Base-by-base conservation (phyloP, 2,113 vertebrate genomes). In the Hemibagrus wyckioides region DNA sequence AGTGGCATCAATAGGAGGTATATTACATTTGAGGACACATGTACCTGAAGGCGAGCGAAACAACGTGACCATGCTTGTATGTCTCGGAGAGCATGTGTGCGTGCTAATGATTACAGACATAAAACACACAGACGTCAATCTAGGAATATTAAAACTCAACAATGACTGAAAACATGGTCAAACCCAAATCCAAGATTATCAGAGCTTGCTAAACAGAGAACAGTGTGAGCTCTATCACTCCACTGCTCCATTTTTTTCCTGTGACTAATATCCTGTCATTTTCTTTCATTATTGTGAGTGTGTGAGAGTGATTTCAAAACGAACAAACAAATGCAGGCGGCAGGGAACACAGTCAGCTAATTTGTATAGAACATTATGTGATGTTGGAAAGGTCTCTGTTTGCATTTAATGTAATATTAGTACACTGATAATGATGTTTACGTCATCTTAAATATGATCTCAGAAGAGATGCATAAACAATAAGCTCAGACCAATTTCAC, bases 181-280 rank as follows among this genome's bases (percentile, higher is more conserved):
- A 76, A 76, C 44, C 23, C 52, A 48, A 85, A 82, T 54, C 30
- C 21, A 41, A n/a, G 19, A 85, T 82, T 82, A 80, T 65, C 30
- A n/a, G 36, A 81, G 59, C 44, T 85, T 30, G 33, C 67, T 67
- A 65, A 80, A 80, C n/a, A 75, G 65, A 52, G 57, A 71, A 69
- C 65, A 83, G 54, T 25, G 1, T 57, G 41, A 36, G 17, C 63
- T 85, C 63, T 21, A 65, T 73, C 80, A 67, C 44, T 57, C 44
- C 59, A 80, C 61, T 30, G 57, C 61, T 67, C 61, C 63, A 30
- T 86, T 50, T 86, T 48, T 71, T 67, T 25, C 44, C 65, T 67
- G 25, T 85, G 65, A 52, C 65, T 36, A 87, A 81, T 80, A 85
- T 87, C 76, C 76, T 56, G 36, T 50, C 28, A 85, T 82, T 89